phyloP scores from a whole-genome alignment of 2,888 invertebrate species.

The Theretra japonica region DNA sequence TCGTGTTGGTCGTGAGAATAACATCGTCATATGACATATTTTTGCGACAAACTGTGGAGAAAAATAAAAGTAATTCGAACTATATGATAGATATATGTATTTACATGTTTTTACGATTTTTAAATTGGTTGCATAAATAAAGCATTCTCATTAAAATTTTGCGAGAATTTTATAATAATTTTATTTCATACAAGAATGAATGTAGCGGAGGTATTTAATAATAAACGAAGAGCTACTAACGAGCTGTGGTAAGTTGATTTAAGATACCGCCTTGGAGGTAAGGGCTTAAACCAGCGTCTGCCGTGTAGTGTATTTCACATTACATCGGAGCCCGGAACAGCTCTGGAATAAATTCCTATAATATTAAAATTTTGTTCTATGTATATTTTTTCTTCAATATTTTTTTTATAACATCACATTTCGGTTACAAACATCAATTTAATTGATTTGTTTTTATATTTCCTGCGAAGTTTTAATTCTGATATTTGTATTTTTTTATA shows the following conservation, averaged over 20 bases:
- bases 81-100: no score
- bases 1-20: no score
- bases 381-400: background rate
- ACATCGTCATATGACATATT: no score
- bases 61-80: no score
- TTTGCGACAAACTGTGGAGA: no score
- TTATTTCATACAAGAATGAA: background rate
- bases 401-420: background rate
- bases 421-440: no score
- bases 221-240: constrained; percentile 15
- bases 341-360: background rate
- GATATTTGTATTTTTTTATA: no score
- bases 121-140: no score
- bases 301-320: background rate
- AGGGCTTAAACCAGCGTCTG: constrained; percentile 12
- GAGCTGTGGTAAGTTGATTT: constrained; percentile 23
- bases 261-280: constrained; percentile 13
- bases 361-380: background rate
- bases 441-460: no score
- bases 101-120: no score
- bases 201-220: constrained; percentile 4
- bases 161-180: background rate
- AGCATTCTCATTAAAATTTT: background rate
- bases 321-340: background rate
- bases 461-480: no score